These are phyloP conservation scores for Gallinago paraguaiae DNA, from an alignment of 2,113 vertebrate genomes.

Conservation along the genomic window DNA sequence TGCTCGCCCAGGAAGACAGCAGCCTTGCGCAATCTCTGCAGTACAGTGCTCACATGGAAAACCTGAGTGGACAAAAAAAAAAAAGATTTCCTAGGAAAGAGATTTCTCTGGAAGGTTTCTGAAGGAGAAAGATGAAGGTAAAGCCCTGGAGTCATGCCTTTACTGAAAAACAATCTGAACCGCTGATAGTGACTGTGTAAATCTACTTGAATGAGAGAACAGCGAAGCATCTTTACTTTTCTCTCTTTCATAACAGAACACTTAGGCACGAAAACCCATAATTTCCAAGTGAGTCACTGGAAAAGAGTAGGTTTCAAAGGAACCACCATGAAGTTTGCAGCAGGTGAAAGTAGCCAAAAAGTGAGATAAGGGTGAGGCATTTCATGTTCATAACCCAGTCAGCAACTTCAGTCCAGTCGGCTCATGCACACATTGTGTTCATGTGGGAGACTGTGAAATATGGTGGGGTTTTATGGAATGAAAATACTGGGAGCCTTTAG, in stretches of 20 bases:
- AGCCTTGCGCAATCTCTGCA: background rate
- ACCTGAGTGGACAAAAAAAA: background rate
- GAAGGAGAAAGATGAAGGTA: background rate
- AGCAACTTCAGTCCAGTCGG: background rate
- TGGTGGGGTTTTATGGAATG: background rate
- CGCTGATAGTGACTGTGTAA: background rate
- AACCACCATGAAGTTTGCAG: slow-evolving; percentile 15
- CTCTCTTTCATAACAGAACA: background rate
- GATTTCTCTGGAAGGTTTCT: background rate
- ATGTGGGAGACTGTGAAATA: background rate
- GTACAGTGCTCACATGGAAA: background rate
- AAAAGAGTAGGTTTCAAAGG: slow-evolving; percentile 28
- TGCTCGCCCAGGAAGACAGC: background rate
- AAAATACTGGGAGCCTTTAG: background rate
- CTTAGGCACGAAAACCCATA: background rate
- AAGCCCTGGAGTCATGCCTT: background rate
- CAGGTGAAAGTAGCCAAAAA: slow-evolving; percentile 18
- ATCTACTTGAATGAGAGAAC: background rate
- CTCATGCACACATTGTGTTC: background rate
- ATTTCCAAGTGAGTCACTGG: slow-evolving; percentile 46
- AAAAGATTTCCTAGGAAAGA: background rate
- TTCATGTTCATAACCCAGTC: background rate
- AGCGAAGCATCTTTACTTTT: background rate
- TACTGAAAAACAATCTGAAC: background rate
- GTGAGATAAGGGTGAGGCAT: slow-evolving; percentile 1